Base-by-base conservation (phyloP, 2,113 vertebrate genomes). In the Plectropomus leopardus region DNA sequence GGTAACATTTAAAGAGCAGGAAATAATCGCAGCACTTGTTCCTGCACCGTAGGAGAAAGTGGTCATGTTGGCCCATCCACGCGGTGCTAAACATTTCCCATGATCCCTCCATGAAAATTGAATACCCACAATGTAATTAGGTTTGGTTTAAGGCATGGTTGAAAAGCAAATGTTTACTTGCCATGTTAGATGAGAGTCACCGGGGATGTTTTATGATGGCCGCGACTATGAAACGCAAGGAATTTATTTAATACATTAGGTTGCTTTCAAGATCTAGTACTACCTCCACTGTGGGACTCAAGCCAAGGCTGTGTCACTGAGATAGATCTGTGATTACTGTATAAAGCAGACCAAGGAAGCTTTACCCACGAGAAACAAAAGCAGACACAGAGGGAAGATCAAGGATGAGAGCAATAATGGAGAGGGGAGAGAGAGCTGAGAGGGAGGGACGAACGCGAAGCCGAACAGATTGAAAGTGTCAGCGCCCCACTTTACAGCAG, bases 391-490 rank as follows among this genome's bases (percentile, higher is more conserved):
- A 73, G 24, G 47, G 60, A 84, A 78, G 82, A 89, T 85, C 80
- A 59, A 85, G 81, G 81, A 86, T 80, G 74, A 72, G 84, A 61
- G 82, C 70, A 76, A 86, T 89, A 87, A 87, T 69, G 70, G 53
- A 72, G 69, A 78, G 54, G 21, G 71, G 34, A 68, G 57, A 72
- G 79, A 66, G 57, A 36, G 72, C 40, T 0, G 65, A 72, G 71
- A 65, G 80, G 59, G 61, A 85, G 87, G 78, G 81, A 76, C 66
- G 28, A 88, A 80, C n/a, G 40, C 16, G 30, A 64, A 72, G 45
- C 66, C 51, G 44, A 88, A 88, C 86, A 93, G 88, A 93, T 89
- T 89, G 86, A 91, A 88, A 85, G 87, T 90, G 92, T 93, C 92
- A 91, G 87, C 68, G 80, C 75, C 75, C 82, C 89, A 88, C 86